Evolutionary conservation across 2,797 vertebrate genomes (phyloP), one percentile per base, ranked within the genome.

Genomic region (Gila robusta): DNA sequence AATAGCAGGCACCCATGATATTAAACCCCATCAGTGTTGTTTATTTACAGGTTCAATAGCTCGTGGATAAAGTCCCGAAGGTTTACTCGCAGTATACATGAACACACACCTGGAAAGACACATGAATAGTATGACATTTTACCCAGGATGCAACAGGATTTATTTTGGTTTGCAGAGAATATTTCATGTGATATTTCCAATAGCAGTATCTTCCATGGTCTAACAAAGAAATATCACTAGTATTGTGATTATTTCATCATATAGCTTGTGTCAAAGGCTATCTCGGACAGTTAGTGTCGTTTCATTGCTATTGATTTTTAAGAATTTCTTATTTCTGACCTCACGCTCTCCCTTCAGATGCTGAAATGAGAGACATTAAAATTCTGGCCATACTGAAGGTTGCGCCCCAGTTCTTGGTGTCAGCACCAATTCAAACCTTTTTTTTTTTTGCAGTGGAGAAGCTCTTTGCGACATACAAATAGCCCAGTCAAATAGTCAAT

Each of bases 11-110:
- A 56, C 44, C 21, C 28, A 47, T 72, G 52, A 54, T 39, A 73
- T 79, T 44, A 64, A 11, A 83, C 39, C n/a, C 62, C 52, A 47
- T 84, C 71, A 49, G 49, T 52, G 62, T 69, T 37, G 70, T 81
- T 81, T 79, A 77, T 84, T 47, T 78, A 69, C 35, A 56, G 44
- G 11, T 59, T 78, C 35, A 69, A 32, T 32, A 69, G 73, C 62
- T 78, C 35, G 69, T 23, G n/a, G 35, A 11, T 41, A 17, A 79
- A 41, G 37, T 59, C 23, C 62, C 6, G 44, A 54, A 6, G 62
- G 44, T 54, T 74, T 21, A 19, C 44, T 41, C 10, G 37, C 37
- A 19, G 41, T 64, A 47, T 72, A 26, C 44, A 64, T 64, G 5
- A 66, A 66, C 41, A 23, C 8, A 32, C 44, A 76, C 23, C 32